Evolutionary conservation across 1,140 invertebrate species (phyloP).

Genomic region (Caenorhabditis latens): DNA sequence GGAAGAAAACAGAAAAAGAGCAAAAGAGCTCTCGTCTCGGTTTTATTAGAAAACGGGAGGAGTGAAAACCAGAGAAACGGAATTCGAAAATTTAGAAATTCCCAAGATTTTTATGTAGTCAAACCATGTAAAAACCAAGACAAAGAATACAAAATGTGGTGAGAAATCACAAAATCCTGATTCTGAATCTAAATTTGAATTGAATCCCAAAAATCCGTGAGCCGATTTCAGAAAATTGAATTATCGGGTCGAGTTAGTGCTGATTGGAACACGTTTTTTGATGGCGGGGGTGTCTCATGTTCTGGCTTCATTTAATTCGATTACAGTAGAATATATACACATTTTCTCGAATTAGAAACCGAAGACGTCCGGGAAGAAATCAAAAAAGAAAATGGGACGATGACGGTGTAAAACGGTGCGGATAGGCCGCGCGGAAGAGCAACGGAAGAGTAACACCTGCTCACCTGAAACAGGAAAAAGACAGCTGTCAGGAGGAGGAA

Average conservation of each 20-base stretch:
- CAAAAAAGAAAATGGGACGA: neutral
- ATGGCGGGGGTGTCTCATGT: neutral
- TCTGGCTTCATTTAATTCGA: conserved; percentile 1
- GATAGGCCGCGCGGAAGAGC: conserved; percentile 1
- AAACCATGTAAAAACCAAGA: neutral
- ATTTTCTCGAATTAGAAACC: neutral
- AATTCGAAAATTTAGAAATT: conserved; percentile 25
- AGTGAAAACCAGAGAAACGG: neutral
- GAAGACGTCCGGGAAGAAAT: neutral
- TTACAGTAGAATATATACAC: neutral
- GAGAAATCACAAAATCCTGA: neutral
- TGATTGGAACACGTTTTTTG: conserved; percentile 18
- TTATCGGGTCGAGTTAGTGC: neutral
- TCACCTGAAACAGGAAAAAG: conserved; percentile 28
- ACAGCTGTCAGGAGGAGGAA: neutral
- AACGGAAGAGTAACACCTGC: neutral
- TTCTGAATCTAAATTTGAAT: neutral
- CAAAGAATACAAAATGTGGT: neutral
- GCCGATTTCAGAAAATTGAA: neutral
- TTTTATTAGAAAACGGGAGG: conserved; percentile 31
- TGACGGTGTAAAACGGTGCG: conserved; percentile 18
- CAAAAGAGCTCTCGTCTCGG: neutral
- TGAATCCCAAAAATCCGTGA: neutral
- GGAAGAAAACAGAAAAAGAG: neutral
- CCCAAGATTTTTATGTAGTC: neutral